Base-by-base conservation (phyloP, 2,797 vertebrate genomes). In the Acanthurus lineatus region DNA sequence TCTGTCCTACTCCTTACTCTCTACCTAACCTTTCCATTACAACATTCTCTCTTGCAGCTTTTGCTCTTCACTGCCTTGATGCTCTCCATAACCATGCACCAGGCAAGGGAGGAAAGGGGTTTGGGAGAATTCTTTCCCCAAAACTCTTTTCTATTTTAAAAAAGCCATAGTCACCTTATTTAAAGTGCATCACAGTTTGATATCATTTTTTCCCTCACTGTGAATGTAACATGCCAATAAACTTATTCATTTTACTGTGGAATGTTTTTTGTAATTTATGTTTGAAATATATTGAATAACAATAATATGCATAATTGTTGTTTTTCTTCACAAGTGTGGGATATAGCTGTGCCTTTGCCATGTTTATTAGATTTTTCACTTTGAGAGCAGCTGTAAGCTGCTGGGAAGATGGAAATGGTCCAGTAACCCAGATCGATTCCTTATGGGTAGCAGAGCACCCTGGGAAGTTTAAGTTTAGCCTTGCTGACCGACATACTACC, bases 401-500 rank as follows among this genome's bases (percentile, higher is more conserved):
- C 53, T 64, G 32, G 28, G 7, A 69, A n/a, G 61, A 77, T 68
- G 11, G 57, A 79, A 61, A 58, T 77, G 73, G 67, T 73, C 66
- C 53, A 60, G 48, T 89, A 86, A 84, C 91, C 90, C 85, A 84
- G 32, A 35, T 35, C 7, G 83, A 90, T 58, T 58, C 78, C 80
- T 79, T 28, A 52, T 16, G 67, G 59, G 51, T 32, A 61, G 25
- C 52, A 19, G 17, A 38, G 63, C 60, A 68, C 70, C 77, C 65
- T 71, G 57, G 69, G 44, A 67, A 60, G 47, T 76, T 60, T 61
- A 83, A 81, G 68, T 81, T 82, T 81, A 82, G 79, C 61, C 60
- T 44, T 48, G 49, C 58, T 85, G 79, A 62, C 57, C 28, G 47
- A 83, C 62, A 79, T 76, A 56, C 17, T 32, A 40, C 8, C 4